These are phyloP conservation scores for Lucifuga dentata DNA, from an alignment of 2,113 vertebrate genomes.

Conservation along the genomic window DNA sequence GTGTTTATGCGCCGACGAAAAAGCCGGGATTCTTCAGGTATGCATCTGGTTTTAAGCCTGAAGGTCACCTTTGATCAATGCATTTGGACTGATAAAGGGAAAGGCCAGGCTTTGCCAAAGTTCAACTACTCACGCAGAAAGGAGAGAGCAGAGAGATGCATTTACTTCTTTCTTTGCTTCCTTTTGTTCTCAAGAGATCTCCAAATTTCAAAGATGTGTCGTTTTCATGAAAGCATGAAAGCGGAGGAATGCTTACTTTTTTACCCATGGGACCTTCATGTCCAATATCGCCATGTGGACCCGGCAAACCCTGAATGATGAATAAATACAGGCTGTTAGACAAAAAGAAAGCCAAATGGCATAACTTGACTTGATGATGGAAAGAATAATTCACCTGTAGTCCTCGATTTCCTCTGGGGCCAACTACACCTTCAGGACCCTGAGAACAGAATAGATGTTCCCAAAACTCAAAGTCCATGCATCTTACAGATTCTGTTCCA, in stretches of 20 bases:
- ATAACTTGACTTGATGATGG: neutral
- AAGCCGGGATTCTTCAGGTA: slow-evolving; percentile 3
- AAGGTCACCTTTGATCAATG: slow-evolving; percentile 39
- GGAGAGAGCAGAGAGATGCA: neutral
- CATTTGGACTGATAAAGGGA: neutral
- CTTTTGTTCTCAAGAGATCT: neutral
- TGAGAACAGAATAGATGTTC: slow-evolving; percentile 39
- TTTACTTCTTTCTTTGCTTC: slow-evolving; percentile 3
- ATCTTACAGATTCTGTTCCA: neutral
- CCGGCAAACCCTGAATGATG: slow-evolving; percentile 85
- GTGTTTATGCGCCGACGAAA: neutral
- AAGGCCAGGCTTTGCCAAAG: neutral
- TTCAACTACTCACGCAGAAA: neutral
- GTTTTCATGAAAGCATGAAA: neutral
- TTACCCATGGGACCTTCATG: slow-evolving; percentile 86
- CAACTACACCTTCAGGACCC: slow-evolving; percentile 89
- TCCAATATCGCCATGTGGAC: slow-evolving; percentile 87
- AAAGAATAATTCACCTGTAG: slow-evolving; percentile 81
- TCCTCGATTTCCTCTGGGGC: slow-evolving; percentile 86
- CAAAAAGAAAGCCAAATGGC: neutral
- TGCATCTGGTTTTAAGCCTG: slow-evolving; percentile 43
- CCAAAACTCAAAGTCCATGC: neutral
- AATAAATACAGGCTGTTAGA: no score
- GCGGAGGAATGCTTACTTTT: slow-evolving; percentile 81
- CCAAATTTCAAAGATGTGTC: neutral